Percentiles rank a stretch among this genome's conserved stretches.
Evolutionary conservation across 1,140 invertebrate genomes (phyloP).

Genomic region (Heliothis virescens): DNA sequence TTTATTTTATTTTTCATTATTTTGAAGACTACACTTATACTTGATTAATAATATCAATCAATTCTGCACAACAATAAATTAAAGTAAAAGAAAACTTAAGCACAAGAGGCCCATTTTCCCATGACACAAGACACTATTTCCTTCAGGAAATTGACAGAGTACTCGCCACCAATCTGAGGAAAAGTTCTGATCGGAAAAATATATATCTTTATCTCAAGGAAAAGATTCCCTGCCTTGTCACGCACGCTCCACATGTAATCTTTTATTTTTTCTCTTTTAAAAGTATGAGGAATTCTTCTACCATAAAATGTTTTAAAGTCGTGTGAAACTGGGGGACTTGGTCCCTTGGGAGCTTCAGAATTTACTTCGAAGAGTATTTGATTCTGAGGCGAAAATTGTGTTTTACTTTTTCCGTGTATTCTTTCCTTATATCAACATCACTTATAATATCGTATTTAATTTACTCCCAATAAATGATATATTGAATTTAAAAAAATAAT

Average conservation of each 20-base stretch:
- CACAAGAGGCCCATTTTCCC: neutral
- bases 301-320: conserved; percentile 46
- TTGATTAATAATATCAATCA: neutral
- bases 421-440: too few relatives aligned
- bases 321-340: conserved; percentile 12
- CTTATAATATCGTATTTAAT: too few relatives aligned
- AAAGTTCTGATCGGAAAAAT: conserved; percentile 52
- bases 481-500: too few relatives aligned
- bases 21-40: too few relatives aligned
- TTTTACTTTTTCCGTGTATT: too few relatives aligned
- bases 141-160: conserved; percentile 65
- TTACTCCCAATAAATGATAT: too few relatives aligned
- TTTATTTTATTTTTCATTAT: too few relatives aligned
- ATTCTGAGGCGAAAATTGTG: too few relatives aligned
- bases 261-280: conserved; percentile 47
- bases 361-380: conserved; percentile 14
- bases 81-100: neutral
- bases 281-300: conserved; percentile 35
- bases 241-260: conserved; percentile 44
- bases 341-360: conserved; percentile 1
- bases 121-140: conserved; percentile 59
- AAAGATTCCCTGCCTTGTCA: conserved; percentile 54
- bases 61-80: neutral
- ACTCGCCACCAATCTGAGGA: conserved; percentile 55
- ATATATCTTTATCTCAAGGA: conserved; percentile 30